A percentile compares a stretch with the other conserved stretches of the same genome.
phyloP scores from a whole-genome alignment of 2,888 invertebrate genomes.

The Osmoderma eremita region DNA sequence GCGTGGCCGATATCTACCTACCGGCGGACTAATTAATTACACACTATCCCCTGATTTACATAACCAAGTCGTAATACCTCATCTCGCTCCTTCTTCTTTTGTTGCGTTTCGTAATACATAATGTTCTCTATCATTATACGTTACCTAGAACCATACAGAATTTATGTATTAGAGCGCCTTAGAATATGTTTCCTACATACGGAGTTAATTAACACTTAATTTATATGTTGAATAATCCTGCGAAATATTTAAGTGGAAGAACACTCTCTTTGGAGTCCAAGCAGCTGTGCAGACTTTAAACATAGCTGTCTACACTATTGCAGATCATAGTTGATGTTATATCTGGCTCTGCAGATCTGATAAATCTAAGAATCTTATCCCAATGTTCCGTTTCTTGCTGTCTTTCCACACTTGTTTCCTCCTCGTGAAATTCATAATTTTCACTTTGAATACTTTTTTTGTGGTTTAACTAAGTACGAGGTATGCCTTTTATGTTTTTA shows the following conservation, averaged over 20 bases:
- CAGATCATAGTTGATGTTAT: no score
- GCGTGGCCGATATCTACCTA: slow-evolving; percentile 52
- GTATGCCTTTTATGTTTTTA: no score
- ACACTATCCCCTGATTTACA: slow-evolving; percentile 40
- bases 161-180: slow-evolving; percentile 32
- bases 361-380: no score
- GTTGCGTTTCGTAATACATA: slow-evolving; percentile 7
- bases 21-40: slow-evolving; percentile 47
- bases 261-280: neutral
- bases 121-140: slow-evolving; percentile 30
- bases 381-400: no score
- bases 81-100: slow-evolving; percentile 29
- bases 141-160: slow-evolving; percentile 20
- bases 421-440: no score
- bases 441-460: no score
- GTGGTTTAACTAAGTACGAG: no score
- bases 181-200: slow-evolving; percentile 46
- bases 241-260: slow-evolving; percentile 20
- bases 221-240: slow-evolving; percentile 39
- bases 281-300: neutral
- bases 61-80: slow-evolving; percentile 34
- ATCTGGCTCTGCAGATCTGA: no score
- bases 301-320: neutral
- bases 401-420: no score
- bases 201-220: slow-evolving; percentile 48